Conservation (phyloP, 1,140 invertebrate species). For the Hylaeus anthracinus region DNA sequence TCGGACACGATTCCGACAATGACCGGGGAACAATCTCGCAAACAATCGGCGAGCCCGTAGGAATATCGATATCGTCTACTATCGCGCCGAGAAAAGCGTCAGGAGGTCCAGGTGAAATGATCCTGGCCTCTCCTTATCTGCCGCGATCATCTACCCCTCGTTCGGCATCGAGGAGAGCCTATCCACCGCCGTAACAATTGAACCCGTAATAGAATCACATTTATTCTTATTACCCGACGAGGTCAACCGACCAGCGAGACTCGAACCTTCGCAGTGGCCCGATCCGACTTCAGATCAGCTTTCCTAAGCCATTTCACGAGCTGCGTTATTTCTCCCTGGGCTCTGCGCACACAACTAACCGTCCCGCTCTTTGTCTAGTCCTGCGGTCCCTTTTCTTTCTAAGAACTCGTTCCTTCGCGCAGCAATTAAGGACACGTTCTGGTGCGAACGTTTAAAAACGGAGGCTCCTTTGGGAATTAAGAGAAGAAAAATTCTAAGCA, state of each 20-base stretch:
- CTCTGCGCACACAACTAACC: conserved; percentile 21
- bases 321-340: conserved; percentile 55
- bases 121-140: conserved; percentile 69
- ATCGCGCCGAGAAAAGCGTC: conserved; percentile 18
- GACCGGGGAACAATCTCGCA: conserved; percentile 1
- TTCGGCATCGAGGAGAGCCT: conserved; percentile 69
- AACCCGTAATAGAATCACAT: conserved; percentile 82
- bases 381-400: conserved; percentile 14
- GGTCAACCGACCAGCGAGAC: conserved; percentile 75
- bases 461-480: too few species aligned
- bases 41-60: not conserved
- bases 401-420: not conserved
- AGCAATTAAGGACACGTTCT: not conserved
- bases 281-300: conserved; percentile 55
- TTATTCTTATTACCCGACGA: conserved; percentile 81
- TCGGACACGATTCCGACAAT: not conserved
- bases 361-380: conserved; percentile 36
- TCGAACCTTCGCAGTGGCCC: conserved; percentile 43
- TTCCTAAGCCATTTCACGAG: conserved; percentile 55
- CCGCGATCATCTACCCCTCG: conserved; percentile 72
- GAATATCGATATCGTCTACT: conserved; percentile 22
- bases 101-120: conserved; percentile 48
- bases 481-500: too few species aligned
- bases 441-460: too few species aligned
- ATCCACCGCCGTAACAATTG: conserved; percentile 80